Conservation (phyloP, 1,140 invertebrate genomes). For the Sipha flava region DNA sequence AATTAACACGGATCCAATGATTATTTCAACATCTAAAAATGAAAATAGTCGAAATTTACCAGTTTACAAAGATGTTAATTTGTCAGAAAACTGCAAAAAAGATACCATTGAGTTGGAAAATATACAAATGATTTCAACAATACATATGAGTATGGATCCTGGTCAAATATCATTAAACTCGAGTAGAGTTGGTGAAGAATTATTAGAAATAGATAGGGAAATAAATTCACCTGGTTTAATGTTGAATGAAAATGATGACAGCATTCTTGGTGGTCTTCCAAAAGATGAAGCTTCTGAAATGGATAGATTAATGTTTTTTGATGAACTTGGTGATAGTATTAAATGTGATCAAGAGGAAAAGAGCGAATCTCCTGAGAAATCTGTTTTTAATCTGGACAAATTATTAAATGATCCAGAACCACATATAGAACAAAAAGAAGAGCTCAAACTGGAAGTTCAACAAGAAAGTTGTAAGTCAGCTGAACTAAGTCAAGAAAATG, state of each 20-base stretch:
- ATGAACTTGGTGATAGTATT: constrained; percentile 38
- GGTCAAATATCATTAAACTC: constrained; percentile 34
- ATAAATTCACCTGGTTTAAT: constrained; percentile 35
- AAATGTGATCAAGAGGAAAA: constrained; percentile 36
- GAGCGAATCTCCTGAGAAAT: constrained; percentile 44
- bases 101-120: constrained; percentile 35
- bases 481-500: neutral
- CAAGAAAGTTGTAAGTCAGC: neutral
- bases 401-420: constrained; percentile 24
- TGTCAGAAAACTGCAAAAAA: constrained; percentile 39
- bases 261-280: constrained; percentile 14
- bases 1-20: constrained; percentile 25
- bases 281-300: constrained; percentile 33
- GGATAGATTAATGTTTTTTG: constrained; percentile 38
- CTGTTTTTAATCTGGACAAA: constrained; percentile 43
- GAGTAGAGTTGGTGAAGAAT: constrained; percentile 37
- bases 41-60: constrained; percentile 38
- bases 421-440: neutral
- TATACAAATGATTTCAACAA: constrained; percentile 42
- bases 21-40: constrained; percentile 14
- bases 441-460: neutral
- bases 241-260: constrained; percentile 28
- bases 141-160: constrained; percentile 40
- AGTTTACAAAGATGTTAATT: constrained; percentile 40
- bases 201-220: constrained; percentile 38